Evolutionary conservation across 2,888 invertebrate genomes (phyloP), one percentile per base, ranked within the genome.

Genomic region (Trissolcus brochymenae): DNA sequence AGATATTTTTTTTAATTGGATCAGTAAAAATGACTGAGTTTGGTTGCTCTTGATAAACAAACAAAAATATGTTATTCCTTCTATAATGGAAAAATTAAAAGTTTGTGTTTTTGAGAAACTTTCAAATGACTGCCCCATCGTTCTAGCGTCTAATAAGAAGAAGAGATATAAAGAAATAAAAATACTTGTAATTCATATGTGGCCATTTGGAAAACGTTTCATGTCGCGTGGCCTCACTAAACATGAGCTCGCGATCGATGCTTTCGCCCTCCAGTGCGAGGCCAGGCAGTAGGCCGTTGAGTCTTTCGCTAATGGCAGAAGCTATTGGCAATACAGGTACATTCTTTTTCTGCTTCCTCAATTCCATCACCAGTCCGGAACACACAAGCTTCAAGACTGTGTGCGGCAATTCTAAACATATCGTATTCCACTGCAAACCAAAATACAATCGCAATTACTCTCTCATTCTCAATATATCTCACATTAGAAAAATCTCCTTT

Each of bases 151-250:
- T 35, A 35, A 35, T 9, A 1, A 35, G 2, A 35, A 4, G 6
- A 29, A 4, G 29, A 29, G 6, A 35, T 35, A 9, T 11, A 35
- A 9, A 46, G 7, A 46, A 46, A 16, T 16, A 16, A 43, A 59
- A 43, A 62, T 87, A 96, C 96, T 97, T 97, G 90, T 97, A 98
- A 89, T 97, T 96, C 96, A 96, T 97, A 87, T 98, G 98, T 1
- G 98, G 98, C 98, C 98, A 98, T 86, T 95, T 93, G 80, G 94
- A 94, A 90, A 98, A 98, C 0, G 98, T 97, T 87, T 96, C 94
- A 82, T 95, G 92, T 53, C 98, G 91, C 77, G 96, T 95, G 0
- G 96, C 95, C 90, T 98, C 98, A 80, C 96, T 96, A 88, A 96
- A 96, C 98, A 98, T 98, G 35, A 92, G 90, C 62, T 92, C 91